These are phyloP conservation scores for Porites lobata DNA, from an alignment of 92 coral and sea anemone genomes.

Conservation along the genomic window DNA sequence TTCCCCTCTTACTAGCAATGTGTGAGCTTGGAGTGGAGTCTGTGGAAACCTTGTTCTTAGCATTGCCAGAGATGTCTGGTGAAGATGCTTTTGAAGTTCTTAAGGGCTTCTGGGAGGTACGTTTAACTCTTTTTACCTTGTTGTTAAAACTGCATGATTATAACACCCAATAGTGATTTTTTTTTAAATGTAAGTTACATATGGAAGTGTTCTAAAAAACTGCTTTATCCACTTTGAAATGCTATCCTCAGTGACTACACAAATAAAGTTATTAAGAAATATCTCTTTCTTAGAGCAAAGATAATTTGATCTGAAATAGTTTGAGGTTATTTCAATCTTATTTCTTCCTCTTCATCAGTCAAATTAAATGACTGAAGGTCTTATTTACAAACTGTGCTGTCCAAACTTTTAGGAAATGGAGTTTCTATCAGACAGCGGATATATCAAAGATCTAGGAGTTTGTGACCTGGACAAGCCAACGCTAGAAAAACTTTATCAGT, in stretches of 20 bases:
- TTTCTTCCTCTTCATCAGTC: no score
- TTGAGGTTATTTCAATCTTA: no score
- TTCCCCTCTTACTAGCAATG: constrained; percentile 68
- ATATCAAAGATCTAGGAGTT: constrained; percentile 82
- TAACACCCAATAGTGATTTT: neutral
- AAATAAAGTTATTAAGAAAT: no score
- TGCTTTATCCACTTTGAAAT: no score
- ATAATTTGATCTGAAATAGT: no score
- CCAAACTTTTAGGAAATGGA: constrained; percentile 87
- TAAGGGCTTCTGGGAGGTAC: constrained; percentile 88
- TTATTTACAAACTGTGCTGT: neutral
- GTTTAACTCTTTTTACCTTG: neutral
- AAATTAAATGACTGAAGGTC: neutral
- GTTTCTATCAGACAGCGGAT: constrained; percentile 82
- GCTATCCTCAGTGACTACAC: no score
- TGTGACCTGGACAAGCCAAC: constrained; percentile 89
- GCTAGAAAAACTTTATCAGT: constrained; percentile 83
- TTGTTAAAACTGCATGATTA: neutral
- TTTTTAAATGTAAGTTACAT: no score
- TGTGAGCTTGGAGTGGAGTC: constrained; percentile 95
- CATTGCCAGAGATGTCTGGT: constrained; percentile 79
- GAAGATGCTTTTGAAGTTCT: constrained; percentile 64
- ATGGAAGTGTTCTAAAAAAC: neutral
- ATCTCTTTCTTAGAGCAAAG: no score
- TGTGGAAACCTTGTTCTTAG: constrained; percentile 83